phyloP scores from a whole-genome alignment of 2,797 vertebrate species.

The Sciurus vulgaris region DNA sequence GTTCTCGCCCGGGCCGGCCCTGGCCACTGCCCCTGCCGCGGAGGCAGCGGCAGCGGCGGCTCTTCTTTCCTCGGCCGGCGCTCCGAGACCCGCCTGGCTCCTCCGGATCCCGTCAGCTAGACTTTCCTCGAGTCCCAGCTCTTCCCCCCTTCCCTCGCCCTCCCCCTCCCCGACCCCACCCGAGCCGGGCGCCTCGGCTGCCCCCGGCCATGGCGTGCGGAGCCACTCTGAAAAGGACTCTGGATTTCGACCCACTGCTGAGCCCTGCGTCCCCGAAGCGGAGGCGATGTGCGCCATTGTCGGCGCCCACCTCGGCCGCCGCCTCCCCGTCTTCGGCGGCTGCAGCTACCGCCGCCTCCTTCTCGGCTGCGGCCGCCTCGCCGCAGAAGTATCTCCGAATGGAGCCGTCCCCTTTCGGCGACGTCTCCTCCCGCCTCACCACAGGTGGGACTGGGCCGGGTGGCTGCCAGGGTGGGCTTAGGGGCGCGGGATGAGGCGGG shows the following conservation, averaged over 20 bases:
- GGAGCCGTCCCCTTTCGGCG: constrained; percentile 96
- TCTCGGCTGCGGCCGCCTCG: constrained; percentile 89
- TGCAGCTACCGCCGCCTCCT: constrained; percentile 83
- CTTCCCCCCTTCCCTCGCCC: constrained; percentile 18
- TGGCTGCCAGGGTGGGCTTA: not conserved
- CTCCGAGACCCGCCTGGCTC: not conserved
- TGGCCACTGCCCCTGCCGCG: constrained; percentile 89
- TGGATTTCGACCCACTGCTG: constrained; percentile 96
- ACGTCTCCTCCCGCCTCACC: constrained; percentile 94
- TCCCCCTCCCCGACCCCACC: constrained; percentile 89
- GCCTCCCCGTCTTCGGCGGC: constrained; percentile 78
- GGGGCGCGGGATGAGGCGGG: not conserved
- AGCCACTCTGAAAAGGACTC: constrained; percentile 96
- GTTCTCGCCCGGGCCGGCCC: constrained; percentile 85
- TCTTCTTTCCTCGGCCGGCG: not conserved
- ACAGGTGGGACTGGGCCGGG: constrained; percentile 89
- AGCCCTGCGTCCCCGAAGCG: constrained; percentile 94
- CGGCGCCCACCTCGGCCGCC: constrained; percentile 89
- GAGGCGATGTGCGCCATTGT: constrained; percentile 94
- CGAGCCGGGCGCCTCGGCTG: constrained; percentile 80
- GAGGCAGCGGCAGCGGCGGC: constrained; percentile 70
- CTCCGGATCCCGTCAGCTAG: not conserved
- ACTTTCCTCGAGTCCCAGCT: not conserved
- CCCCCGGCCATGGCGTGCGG: constrained; percentile 94
- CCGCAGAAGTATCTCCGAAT: constrained; percentile 96